Base-by-base conservation (phyloP, 2,113 vertebrate species). In the Tyrannus savana region DNA sequence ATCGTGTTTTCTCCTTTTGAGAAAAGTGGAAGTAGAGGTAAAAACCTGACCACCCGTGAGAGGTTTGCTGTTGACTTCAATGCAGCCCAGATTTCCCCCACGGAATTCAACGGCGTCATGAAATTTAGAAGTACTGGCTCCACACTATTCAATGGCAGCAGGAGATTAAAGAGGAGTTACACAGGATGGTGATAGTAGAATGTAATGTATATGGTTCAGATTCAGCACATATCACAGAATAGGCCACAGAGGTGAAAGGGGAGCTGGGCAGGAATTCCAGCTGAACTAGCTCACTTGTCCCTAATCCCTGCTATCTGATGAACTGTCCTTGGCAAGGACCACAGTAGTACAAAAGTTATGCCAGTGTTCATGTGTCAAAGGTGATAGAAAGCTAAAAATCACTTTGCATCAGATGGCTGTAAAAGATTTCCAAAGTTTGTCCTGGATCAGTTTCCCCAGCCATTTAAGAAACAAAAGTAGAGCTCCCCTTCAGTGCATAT, bases 111-210 rank as follows among this genome's bases (percentile, higher is more conserved):
- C 24, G 31, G 56, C 78, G 39, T 68, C 52, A 18, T 93, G 87
- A 74, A 92, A 90, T 87, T 53, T 95, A 93, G 97, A 87, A 96
- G 95, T 24, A 58, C 71, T 91, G 90, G 77, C 91, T 94, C 93
- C 90, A 92, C 91, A 67, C 90, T 94, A 30, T 86, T 87, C 95
- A 96, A 96, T 93, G 96, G 84, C 75, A 90, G 85, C 90, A 83
- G 52, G 81, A 95, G 90, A 96, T 96, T 90, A 95, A 96, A 94
- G 92, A 95, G 93, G 92, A 84, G 85, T 75, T 94, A 67, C 66
- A 90, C 64, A 77, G 60, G 79, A 76, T 74, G 83, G 81, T 68
- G 77, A 93, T 78, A 93, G 83, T 85, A 84, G 82, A 73, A 90
- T 89, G 87, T 64, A 91, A 96, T 78, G 79, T 87, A 81, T 53